Evolutionary conservation across 2,113 vertebrate genomes (phyloP).

Genomic region (Phainopepla nitens): DNA sequence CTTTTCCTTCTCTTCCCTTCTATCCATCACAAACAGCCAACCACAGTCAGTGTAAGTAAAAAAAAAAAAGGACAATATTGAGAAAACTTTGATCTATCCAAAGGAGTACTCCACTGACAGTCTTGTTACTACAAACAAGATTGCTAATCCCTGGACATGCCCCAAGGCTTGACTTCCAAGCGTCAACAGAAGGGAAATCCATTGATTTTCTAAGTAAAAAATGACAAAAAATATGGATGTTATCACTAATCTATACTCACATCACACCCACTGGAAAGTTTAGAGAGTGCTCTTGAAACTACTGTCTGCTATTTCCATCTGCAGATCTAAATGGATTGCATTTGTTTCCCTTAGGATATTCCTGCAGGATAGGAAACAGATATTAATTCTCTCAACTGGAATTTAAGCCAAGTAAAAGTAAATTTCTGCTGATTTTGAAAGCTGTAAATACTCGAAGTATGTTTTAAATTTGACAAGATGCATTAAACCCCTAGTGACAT

Average conservation of each 20-base stretch:
- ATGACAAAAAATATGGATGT: background rate
- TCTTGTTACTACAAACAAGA: background rate
- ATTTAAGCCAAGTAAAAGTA: background rate
- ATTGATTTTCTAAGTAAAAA: background rate
- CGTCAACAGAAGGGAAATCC: background rate
- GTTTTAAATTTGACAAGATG: background rate
- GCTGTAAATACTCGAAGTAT: background rate
- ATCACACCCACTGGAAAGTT: background rate
- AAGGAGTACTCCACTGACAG: background rate
- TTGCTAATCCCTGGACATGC: background rate
- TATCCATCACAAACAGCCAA: background rate
- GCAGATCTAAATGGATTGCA: background rate
- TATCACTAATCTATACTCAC: background rate
- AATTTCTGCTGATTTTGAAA: background rate
- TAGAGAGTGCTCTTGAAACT: background rate
- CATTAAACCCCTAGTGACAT: background rate
- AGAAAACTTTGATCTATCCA: background rate
- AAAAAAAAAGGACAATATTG: background rate
- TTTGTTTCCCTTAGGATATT: background rate
- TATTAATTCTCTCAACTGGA: background rate
- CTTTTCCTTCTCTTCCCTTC: background rate
- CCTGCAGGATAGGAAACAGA: background rate
- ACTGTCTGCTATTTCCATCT: background rate
- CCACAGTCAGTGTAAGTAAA: background rate
- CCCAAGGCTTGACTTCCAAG: background rate